These are phyloP conservation scores for Pammene fasciana DNA, from an alignment of 2,888 invertebrate species.

Conservation along the genomic window DNA sequence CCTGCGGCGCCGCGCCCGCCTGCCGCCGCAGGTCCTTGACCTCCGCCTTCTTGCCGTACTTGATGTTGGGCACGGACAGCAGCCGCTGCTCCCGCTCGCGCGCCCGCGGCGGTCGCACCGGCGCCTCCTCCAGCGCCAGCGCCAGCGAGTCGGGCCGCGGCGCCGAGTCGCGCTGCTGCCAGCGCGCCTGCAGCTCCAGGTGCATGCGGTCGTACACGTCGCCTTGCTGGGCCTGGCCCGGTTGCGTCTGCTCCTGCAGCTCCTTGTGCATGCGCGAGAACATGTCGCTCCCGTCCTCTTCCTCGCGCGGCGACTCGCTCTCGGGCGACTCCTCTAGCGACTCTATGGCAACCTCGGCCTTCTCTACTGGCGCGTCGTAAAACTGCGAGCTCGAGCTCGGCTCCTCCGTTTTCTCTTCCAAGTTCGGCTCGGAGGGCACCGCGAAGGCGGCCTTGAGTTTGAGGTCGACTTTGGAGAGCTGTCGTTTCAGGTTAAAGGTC, in stretches of 20 bases:
- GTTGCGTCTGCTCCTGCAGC: conserved; percentile 49
- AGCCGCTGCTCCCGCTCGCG: conserved; percentile 83
- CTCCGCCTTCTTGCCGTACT: conserved; percentile 77
- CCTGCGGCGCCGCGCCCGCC: conserved; percentile 66
- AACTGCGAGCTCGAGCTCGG: conserved; percentile 64
- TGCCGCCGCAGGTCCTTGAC: conserved; percentile 82
- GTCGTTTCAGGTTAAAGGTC: conserved; percentile 91
- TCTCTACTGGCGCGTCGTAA: conserved; percentile 61
- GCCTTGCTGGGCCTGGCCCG: conserved; percentile 45
- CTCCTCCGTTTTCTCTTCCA: conserved; percentile 60
- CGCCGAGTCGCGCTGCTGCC: conserved; percentile 68
- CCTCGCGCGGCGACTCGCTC: conserved; percentile 60
- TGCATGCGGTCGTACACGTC: conserved; percentile 49
- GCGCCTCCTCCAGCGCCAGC: conserved; percentile 74
- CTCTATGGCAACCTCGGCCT: conserved; percentile 57
- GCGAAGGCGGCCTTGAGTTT: conserved; percentile 87
- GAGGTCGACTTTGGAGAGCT: conserved; percentile 90
- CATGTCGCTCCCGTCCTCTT: conserved; percentile 63
- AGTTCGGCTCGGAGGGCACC: conserved; percentile 71
- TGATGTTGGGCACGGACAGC: conserved; percentile 91
- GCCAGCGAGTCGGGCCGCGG: conserved; percentile 86
- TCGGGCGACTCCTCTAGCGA: conserved; percentile 48
- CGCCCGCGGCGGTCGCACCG: conserved; percentile 77
- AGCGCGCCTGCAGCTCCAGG: conserved; percentile 66
- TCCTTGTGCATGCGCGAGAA: conserved; percentile 73